Percentiles rank a stretch among this genome's conserved stretches.
phyloP scores from a whole-genome alignment of 2,888 invertebrate genomes.

The Epinotia demarniana region DNA sequence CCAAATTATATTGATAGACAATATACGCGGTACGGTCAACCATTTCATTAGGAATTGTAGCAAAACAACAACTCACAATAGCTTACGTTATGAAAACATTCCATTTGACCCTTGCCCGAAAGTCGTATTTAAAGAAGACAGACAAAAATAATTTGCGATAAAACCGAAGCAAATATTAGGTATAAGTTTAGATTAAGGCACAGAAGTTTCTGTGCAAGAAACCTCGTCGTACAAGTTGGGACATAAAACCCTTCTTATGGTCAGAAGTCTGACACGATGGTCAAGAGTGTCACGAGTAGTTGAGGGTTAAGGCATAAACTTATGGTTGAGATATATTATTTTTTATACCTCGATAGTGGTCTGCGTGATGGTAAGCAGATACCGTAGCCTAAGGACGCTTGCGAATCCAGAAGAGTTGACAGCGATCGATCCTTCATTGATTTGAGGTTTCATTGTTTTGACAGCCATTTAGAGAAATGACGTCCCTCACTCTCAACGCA shows the following conservation, averaged over 20 bases:
- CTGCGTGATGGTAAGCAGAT: no score
- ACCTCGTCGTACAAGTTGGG: constrained; percentile 57
- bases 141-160: constrained; percentile 34
- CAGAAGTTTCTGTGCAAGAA: constrained; percentile 37
- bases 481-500: no score
- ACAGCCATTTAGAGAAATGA: no score
- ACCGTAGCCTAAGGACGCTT: no score
- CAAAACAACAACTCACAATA: neutral
- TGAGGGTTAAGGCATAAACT: constrained; percentile 47
- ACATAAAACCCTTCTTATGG: constrained; percentile 72
- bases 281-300: constrained; percentile 55
- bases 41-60: neutral
- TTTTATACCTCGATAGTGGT: no score
- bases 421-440: no score
- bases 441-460: no score
- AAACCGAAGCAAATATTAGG: constrained; percentile 44
- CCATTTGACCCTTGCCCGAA: constrained; percentile 12
- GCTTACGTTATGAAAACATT: constrained; percentile 17
- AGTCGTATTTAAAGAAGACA: constrained; percentile 32
- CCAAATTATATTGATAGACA: no score
- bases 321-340: neutral
- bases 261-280: constrained; percentile 60
- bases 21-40: neutral
- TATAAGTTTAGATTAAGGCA: constrained; percentile 49
- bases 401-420: no score